phyloP scores from a whole-genome alignment of 2,888 invertebrate species.

The Ceriagrion tenellum region DNA sequence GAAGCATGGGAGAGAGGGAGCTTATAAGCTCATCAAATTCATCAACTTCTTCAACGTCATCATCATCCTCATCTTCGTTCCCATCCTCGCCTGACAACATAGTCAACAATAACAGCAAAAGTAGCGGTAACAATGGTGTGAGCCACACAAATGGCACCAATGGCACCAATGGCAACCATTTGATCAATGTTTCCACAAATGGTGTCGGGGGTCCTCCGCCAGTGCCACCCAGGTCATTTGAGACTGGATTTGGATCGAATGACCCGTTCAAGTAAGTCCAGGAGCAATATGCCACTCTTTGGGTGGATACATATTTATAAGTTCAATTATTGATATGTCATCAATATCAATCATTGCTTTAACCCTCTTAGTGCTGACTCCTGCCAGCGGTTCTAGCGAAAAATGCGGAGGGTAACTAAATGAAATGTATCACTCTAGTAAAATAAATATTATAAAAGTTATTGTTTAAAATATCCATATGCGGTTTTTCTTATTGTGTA shows the following conservation, averaged over 20 bases:
- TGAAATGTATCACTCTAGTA: too few relatives aligned
- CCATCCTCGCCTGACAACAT: slow-evolving; percentile 63
- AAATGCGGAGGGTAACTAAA: too few relatives aligned
- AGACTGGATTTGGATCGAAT: slow-evolving; percentile 72
- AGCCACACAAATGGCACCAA: slow-evolving; percentile 15
- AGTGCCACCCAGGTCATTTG: slow-evolving; percentile 79
- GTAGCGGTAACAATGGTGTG: slow-evolving; percentile 69
- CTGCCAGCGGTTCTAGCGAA: too few relatives aligned
- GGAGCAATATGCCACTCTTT: too few relatives aligned
- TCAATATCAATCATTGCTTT: too few relatives aligned
- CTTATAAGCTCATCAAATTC: slow-evolving; percentile 49
- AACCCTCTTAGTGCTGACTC: too few relatives aligned
- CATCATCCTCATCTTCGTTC: slow-evolving; percentile 59
- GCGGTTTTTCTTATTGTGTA: too few relatives aligned
- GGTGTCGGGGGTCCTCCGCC: slow-evolving; percentile 75
- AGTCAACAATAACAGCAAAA: slow-evolving; percentile 71
- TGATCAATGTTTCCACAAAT: slow-evolving; percentile 69
- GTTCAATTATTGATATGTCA: too few relatives aligned
- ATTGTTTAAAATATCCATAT: too few relatives aligned
- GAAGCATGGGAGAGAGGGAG: slow-evolving; percentile 58
- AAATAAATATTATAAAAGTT: too few relatives aligned
- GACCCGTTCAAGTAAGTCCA: slow-evolving; percentile 47
- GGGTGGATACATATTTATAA: too few relatives aligned
- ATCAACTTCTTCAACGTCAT: slow-evolving; percentile 17
- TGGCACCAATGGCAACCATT: slow-evolving; percentile 51